These are phyloP conservation scores for Halcyon badia DNA, from an alignment of 2,797 vertebrate genomes.

Conservation along the genomic window DNA sequence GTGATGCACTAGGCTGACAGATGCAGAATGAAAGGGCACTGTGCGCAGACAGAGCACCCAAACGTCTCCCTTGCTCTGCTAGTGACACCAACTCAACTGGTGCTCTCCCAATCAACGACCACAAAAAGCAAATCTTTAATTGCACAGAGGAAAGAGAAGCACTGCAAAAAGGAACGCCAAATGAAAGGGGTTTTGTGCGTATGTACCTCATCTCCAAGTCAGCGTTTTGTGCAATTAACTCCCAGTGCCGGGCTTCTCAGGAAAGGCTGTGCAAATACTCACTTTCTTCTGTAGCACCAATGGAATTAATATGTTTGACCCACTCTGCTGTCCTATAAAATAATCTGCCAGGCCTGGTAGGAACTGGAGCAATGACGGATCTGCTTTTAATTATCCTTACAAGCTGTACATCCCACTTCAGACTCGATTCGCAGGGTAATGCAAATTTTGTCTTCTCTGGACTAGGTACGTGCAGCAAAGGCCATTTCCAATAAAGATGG, in stretches of 20 bases:
- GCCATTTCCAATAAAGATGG: not conserved
- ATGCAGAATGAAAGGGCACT: not conserved
- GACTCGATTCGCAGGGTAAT: not conserved
- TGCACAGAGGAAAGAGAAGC: not conserved
- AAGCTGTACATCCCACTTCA: not conserved
- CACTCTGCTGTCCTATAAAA: not conserved
- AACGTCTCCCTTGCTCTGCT: not conserved
- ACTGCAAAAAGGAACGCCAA: not conserved
- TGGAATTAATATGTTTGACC: not conserved
- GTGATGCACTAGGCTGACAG: not conserved
- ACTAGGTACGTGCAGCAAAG: not conserved
- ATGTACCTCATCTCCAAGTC: not conserved
- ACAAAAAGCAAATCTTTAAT: not conserved
- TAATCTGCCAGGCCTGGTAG: not conserved
- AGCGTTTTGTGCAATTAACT: not conserved
- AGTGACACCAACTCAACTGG: not conserved
- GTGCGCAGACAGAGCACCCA: fast-evolving
- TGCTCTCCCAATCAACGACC: not conserved
- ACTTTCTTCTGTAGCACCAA: not conserved
- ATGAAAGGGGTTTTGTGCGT: not conserved
- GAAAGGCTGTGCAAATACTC: not conserved
- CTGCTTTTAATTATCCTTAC: not conserved
- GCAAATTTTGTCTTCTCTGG: not conserved
- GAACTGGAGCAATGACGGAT: not conserved
- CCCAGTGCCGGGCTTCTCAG: not conserved